Evolutionary conservation across 2,113 vertebrate genomes (phyloP).

Genomic region (Sterrhoptilus dennistouni): DNA sequence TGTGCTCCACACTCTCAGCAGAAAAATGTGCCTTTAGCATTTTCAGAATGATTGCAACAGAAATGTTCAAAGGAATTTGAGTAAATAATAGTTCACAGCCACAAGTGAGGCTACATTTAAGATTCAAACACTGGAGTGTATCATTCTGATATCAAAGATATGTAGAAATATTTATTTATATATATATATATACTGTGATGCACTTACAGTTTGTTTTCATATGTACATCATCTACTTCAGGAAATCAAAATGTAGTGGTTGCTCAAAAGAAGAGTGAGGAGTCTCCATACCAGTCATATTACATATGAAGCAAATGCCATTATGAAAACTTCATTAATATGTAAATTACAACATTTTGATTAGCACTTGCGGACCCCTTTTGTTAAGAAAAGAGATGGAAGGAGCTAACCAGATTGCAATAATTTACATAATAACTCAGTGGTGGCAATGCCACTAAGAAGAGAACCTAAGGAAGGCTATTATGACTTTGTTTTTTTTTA

Average conservation of each 20-base stretch:
- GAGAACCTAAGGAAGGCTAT: slow-evolving; percentile 59
- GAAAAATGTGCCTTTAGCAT: slow-evolving; percentile 43
- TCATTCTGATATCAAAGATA: background rate
- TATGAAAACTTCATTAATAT: slow-evolving; percentile 85
- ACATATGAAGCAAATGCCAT: slow-evolving; percentile 74
- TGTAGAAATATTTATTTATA: background rate
- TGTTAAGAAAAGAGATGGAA: slow-evolving; percentile 75
- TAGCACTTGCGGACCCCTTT: slow-evolving; percentile 80
- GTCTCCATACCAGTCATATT: slow-evolving; percentile 65
- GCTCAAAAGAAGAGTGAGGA: slow-evolving; percentile 56
- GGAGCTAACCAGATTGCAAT: slow-evolving; percentile 81
- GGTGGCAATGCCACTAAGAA: slow-evolving; percentile 66
- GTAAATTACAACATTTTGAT: slow-evolving; percentile 84
- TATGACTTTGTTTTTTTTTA: slow-evolving; percentile 65
- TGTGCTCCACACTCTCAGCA: slow-evolving; percentile 13
- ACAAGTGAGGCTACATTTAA: background rate
- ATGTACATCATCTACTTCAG: background rate
- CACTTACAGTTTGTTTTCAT: slow-evolving; percentile 32
- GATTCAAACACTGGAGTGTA: background rate
- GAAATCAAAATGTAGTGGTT: slow-evolving; percentile 53
- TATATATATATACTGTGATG: background rate
- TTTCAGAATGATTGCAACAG: slow-evolving; percentile 44
- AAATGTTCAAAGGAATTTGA: background rate
- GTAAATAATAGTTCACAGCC: slow-evolving; percentile 34
- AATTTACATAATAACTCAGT: slow-evolving; percentile 84